Conservation (phyloP, 2,113 vertebrate species). For the Carollia perspicillata region DNA sequence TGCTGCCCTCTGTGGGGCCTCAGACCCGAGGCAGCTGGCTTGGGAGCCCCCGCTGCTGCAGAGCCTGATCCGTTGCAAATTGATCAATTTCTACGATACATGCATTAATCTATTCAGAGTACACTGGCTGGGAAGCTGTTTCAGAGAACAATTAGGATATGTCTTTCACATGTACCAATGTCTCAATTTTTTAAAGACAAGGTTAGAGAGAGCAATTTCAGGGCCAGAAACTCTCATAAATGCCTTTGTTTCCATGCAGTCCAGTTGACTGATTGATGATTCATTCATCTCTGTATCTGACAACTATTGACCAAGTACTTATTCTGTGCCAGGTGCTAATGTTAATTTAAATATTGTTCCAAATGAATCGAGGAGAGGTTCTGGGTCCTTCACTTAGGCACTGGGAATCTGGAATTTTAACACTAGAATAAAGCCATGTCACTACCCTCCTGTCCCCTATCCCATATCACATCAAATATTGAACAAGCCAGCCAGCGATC, state of each 20-base stretch:
- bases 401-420: background rate
- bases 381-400: background rate
- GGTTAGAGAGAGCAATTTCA: background rate
- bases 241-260: background rate
- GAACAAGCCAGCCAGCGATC: background rate
- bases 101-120: background rate
- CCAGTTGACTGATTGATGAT: background rate
- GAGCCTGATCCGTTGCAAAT: background rate
- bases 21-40: background rate
- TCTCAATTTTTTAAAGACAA: background rate
- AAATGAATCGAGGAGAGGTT: background rate
- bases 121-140: background rate
- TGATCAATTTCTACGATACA: background rate
- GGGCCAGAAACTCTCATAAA: background rate
- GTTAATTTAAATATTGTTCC: background rate
- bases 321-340: background rate
- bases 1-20: background rate
- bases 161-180: background rate
- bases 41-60: background rate
- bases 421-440: background rate
- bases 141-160: background rate
- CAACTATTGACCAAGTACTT: background rate
- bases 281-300: background rate
- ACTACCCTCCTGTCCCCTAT: rapidly evolving
- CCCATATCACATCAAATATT: background rate